Evolutionary conservation across 2,888 invertebrate species (phyloP), one percentile per base, ranked within the genome.

Genomic region (Andrena flavipes): DNA sequence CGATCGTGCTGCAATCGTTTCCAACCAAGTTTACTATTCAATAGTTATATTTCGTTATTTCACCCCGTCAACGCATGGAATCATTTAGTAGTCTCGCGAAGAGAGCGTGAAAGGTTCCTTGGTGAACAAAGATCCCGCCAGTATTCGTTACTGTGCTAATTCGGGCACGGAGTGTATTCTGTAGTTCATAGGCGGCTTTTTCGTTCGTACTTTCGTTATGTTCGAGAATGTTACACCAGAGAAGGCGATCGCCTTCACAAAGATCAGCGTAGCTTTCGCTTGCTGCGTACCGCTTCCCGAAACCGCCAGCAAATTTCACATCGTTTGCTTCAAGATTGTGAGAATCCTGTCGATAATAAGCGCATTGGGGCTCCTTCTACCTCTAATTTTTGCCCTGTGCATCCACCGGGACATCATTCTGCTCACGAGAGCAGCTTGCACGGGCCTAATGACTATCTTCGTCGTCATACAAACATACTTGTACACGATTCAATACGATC

Each of bases 281-380:
- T 71, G 79, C 2, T 59, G 68, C 0, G 87, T 88, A 88, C 89
- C 89, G 23, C 80, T 78, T 1, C 16, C 86, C 7, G 10, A 13
- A 4, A 20, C 16, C 1, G 73, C 76, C 0, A 69, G 35, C 3
- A 79, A 62, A 35, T 51, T 67, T n/a, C 64, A 63, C 7, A 2
- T 63, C 0, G 0, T 68, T 2, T 6, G 20, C 20, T 75, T 20
- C 23, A 75, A 26, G 7, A n/a, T 60, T 5, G 1, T 8, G 13
- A 33, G 75, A 65, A 56, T 7, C 2, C 6, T 84, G 0, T 29
- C 68, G 6, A 13, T 81, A 6, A 3, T 84, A 0, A 79, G 76
- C 59, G 51, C 65, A 1, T 0, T 73, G 0, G 8, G 26, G 1
- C 60, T 87, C 2, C n/a, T 75, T 4, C 8, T 77, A 6, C 76